Conservation (phyloP, 2,888 invertebrate species). For the Luffia ferchaultella region DNA sequence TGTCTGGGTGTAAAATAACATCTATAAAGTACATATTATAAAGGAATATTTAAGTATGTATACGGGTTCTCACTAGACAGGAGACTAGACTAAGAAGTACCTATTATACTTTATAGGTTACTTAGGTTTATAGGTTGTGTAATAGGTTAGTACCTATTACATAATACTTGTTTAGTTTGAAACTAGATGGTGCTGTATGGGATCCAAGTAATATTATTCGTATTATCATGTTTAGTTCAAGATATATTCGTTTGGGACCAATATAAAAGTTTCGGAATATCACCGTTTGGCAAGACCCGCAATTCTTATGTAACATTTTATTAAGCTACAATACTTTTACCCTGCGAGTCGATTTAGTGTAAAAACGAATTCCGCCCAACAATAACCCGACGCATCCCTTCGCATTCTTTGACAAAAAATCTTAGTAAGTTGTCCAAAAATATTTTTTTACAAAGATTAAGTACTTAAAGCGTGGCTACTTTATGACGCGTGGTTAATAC, state of each 20-base stretch:
- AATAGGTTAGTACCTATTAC: too few species aligned
- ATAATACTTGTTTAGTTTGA: background rate
- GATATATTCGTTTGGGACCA: too few species aligned
- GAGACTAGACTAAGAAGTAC: too few species aligned
- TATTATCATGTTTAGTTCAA: background rate
- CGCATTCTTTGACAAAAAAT: background rate
- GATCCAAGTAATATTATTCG: background rate
- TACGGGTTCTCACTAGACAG: too few species aligned
- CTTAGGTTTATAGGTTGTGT: too few species aligned
- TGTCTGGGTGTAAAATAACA: too few species aligned
- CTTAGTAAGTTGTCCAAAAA: background rate
- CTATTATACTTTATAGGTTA: too few species aligned
- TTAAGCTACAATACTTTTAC: background rate
- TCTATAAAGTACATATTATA: too few species aligned
- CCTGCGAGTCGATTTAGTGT: slow-evolving; percentile 37
- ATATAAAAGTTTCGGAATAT: too few species aligned
- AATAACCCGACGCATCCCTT: background rate
- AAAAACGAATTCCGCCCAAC: slow-evolving; percentile 45
- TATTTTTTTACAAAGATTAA: background rate
- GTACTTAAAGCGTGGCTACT: background rate
- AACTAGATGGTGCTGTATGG: background rate
- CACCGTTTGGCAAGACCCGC: too few species aligned
- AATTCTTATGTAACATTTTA: background rate
- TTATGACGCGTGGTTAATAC: background rate
- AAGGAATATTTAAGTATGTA: too few species aligned